Conservation (phyloP, 2,113 vertebrate species). For the Diadophis punctatus region DNA sequence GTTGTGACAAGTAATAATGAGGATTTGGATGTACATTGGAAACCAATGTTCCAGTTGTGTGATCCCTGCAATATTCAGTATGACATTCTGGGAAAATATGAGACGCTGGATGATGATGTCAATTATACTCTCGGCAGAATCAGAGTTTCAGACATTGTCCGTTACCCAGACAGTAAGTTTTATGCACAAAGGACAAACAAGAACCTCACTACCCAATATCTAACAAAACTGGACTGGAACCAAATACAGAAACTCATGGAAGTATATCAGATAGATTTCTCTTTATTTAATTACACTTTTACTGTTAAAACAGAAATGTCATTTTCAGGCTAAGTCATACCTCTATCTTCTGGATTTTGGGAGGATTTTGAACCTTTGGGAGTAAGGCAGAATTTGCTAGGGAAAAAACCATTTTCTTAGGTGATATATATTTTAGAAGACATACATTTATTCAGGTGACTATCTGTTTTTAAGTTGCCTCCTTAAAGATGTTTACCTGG, state of each 20-base stretch:
- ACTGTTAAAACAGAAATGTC: constrained; percentile 32
- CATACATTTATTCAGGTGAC: background rate
- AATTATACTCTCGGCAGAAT: constrained; percentile 50
- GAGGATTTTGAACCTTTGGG: too few species aligned
- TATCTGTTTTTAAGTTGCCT: background rate
- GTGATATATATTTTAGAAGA: background rate
- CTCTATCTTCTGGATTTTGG: background rate
- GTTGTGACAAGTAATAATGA: constrained; percentile 13
- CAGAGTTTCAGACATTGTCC: constrained; percentile 39
- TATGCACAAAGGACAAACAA: constrained; percentile 46
- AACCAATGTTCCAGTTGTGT: constrained; percentile 62
- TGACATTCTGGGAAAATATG: constrained; percentile 56
- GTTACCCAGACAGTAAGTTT: constrained; percentile 49
- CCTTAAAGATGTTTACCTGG: background rate
- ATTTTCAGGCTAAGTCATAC: constrained; percentile 1
- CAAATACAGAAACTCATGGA: constrained; percentile 51
- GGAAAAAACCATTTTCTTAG: background rate
- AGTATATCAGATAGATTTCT: constrained; percentile 56
- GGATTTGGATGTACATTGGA: constrained; percentile 58
- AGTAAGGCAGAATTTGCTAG: background rate
- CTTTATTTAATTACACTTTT: constrained; percentile 57
- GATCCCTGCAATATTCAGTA: constrained; percentile 62
- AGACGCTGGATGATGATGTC: constrained; percentile 56
- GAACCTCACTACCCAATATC: constrained; percentile 50
- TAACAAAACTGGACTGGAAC: constrained; percentile 43